Evolutionary conservation across 1,140 invertebrate genomes (phyloP).

Genomic region (Calephelis nemesis): DNA sequence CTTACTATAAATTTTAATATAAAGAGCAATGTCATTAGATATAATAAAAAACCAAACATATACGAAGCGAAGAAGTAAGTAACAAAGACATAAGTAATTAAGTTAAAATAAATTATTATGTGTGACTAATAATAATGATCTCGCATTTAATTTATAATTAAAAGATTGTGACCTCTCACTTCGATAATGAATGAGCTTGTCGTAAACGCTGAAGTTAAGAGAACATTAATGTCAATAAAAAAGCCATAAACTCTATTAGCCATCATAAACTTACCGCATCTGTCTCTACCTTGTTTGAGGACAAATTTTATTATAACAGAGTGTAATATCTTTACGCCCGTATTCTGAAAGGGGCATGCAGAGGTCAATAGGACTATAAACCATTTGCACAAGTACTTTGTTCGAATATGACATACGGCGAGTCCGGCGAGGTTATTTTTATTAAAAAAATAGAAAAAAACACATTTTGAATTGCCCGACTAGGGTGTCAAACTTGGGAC

Average conservation of each 20-base stretch:
- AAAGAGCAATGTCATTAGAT: too few relatives aligned
- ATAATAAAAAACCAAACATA: too few relatives aligned
- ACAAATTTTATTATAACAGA: slow-evolving; percentile 15
- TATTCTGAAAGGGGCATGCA: not conserved
- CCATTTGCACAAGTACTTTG: too few relatives aligned
- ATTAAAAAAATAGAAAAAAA: too few relatives aligned
- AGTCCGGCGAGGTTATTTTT: too few relatives aligned
- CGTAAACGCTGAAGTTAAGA: slow-evolving; percentile 69
- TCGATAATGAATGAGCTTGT: slow-evolving; percentile 74
- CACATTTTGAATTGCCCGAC: too few relatives aligned
- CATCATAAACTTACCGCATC: slow-evolving; percentile 73
- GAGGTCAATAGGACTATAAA: not conserved
- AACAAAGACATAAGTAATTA: not conserved
- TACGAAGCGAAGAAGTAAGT: not conserved
- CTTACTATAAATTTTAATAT: too few relatives aligned
- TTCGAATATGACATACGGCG: too few relatives aligned
- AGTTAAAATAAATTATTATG: slow-evolving; percentile 17
- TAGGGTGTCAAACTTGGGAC: too few relatives aligned
- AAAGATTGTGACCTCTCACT: slow-evolving; percentile 71
- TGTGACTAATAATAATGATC: slow-evolving; percentile 11
- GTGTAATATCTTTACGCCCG: not conserved
- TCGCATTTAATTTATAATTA: slow-evolving; percentile 60
- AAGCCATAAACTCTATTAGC: slow-evolving; percentile 76
- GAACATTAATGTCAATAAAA: slow-evolving; percentile 78
- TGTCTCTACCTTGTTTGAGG: slow-evolving; percentile 50